Base-by-base conservation (phyloP, 2,797 vertebrate genomes). In the Pachyuromys duprasi region DNA sequence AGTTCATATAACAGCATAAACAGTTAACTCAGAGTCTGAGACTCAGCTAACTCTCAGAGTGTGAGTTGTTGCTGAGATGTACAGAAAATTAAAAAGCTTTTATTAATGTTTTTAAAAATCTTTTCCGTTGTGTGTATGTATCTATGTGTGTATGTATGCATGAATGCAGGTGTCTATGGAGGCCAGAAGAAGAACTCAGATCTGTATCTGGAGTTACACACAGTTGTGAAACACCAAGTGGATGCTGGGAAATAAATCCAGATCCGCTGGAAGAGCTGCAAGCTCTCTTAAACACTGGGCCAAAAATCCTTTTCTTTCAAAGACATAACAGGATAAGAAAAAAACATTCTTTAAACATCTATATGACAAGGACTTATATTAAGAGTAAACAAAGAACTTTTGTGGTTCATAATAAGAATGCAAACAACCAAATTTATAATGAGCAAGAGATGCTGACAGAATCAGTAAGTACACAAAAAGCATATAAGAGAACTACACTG, bases 1-100 rank as follows among this genome's bases (percentile, higher is more conserved):
- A 96, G 86, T 94, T 94, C 80, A 96, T 74, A 82, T 94, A 86
- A 94, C 62, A 95, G 57, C 33, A 31, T 91, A 93, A 95, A 97
- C 86, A 95, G 14, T 84, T 97, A 94, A 96, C 81, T 95, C 92
- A 95, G 53, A 89, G 92, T 88, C 91, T 86, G n/a, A n/a, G 63
- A 90, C 70, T 89, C 96, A 96, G 1, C 24, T 80, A 86, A 69
- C 18, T 75, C 92, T 93, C 45, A 90, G 60, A 93, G 55, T 6
- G 22, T 45, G 57, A 28, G 60, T 39, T 91, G 20, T 45, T 92
- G 69, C 79, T 75, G 18, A 69, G 33, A 91, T 92, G 13, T 87
- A 86, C 17, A 94, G 57, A 67, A 60, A 60, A 86, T 60, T 53
- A 60, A 75, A 45, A 60, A 70, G 0, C 62, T 67, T 67, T 67